These are phyloP conservation scores for Oegoconia quadripuncta DNA, from an alignment of 2,888 invertebrate genomes.

Conservation along the genomic window DNA sequence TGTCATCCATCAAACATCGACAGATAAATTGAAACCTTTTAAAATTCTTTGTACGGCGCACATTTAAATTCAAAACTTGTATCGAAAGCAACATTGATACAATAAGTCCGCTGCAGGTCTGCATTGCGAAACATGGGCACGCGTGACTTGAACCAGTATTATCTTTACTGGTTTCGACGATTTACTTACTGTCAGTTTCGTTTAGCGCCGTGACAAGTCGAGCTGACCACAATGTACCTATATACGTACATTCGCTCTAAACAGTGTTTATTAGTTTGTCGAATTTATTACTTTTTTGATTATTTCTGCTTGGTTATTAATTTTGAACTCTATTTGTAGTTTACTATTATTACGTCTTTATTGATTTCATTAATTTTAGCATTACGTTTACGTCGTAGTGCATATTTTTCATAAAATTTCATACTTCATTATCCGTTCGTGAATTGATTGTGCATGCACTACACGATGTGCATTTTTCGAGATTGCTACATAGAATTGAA, in stretches of 20 bases:
- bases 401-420: too few species aligned
- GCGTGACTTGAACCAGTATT: slow-evolving; percentile 4
- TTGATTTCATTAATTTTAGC: too few species aligned
- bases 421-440: too few species aligned
- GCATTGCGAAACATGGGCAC: neutral
- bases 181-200: neutral
- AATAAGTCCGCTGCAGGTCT: slow-evolving; percentile 1
- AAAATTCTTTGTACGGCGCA: too few species aligned
- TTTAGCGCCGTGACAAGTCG: neutral
- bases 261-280: neutral
- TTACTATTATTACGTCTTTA: too few species aligned
- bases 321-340: too few species aligned
- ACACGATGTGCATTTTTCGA: too few species aligned
- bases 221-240: neutral
- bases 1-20: too few species aligned
- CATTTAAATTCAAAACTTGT: neutral
- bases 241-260: neutral
- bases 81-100: neutral
- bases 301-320: too few species aligned
- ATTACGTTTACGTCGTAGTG: too few species aligned
- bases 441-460: too few species aligned
- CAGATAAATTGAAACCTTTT: neutral
- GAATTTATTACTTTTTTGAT: neutral
- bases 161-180: neutral
- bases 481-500: too few species aligned